phyloP scores from a whole-genome alignment of 2,797 vertebrate species.

The Gymnoscopelus braueri region DNA sequence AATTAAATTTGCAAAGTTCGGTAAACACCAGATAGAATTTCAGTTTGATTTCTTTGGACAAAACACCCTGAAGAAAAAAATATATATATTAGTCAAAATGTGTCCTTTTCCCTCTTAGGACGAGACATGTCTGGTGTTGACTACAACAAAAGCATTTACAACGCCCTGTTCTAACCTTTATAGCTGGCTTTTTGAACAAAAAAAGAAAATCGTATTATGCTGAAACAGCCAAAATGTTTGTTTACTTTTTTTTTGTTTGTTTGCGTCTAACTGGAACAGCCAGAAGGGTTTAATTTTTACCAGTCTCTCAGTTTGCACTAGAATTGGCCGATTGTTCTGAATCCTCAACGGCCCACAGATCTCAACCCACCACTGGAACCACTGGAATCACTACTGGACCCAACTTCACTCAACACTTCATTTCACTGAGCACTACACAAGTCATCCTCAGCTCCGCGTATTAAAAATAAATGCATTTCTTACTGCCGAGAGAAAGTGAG shows the following conservation, averaged over 20 bases:
- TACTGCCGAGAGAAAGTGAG: conserved; percentile 67
- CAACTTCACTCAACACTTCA: conserved; percentile 45
- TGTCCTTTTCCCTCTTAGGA: conserved; percentile 57
- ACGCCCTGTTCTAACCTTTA: conserved; percentile 57
- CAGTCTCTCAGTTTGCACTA: conserved; percentile 74
- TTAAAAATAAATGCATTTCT: conserved; percentile 77
- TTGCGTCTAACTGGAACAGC: conserved; percentile 8
- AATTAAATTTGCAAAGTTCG: conserved; percentile 35
- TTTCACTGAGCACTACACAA: conserved; percentile 36
- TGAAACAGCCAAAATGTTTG: conserved; percentile 64
- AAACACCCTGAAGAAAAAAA: conserved; percentile 37
- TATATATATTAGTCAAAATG: conserved; percentile 43
- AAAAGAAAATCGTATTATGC: conserved; percentile 18
- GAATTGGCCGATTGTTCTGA: conserved; percentile 45
- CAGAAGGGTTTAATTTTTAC: conserved; percentile 9
- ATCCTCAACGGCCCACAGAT: conserved; percentile 37
- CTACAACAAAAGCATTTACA: conserved; percentile 69
- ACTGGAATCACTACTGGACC: conserved; percentile 67
- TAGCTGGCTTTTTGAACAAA: conserved; percentile 49
- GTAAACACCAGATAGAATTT: conserved; percentile 41
- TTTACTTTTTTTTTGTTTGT: conserved; percentile 18
- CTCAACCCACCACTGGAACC: conserved; percentile 70
- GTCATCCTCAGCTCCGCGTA: conserved; percentile 65
- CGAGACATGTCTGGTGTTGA: conserved; percentile 45
- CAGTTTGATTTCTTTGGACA: conserved; percentile 43